Evolutionary conservation across 2,888 invertebrate species (phyloP).

Genomic region (Drosophila engyochracea): DNA sequence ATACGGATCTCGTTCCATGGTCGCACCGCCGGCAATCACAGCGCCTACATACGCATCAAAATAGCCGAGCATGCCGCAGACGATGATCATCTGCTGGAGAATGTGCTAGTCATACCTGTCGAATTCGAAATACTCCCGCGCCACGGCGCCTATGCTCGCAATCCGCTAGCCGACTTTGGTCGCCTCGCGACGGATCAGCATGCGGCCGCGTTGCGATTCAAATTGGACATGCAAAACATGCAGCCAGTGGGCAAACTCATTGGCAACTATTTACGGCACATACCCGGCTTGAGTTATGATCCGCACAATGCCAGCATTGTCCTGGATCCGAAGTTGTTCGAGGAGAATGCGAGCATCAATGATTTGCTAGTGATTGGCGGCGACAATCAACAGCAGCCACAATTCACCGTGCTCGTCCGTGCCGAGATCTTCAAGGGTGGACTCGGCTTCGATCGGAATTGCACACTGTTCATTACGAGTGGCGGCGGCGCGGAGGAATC

Average conservation of each 20-base stretch:
- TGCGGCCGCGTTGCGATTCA: constrained; percentile 86
- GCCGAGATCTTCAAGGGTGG: constrained; percentile 84
- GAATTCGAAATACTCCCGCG: constrained; percentile 92
- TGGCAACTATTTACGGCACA: constrained; percentile 54
- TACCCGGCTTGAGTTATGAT: constrained; percentile 72
- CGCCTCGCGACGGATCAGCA: constrained; percentile 87
- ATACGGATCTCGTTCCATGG: constrained; percentile 94
- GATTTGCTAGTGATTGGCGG: constrained; percentile 70
- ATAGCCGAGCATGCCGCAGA: constrained; percentile 73
- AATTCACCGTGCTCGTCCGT: constrained; percentile 77
- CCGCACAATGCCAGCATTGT: constrained; percentile 74
- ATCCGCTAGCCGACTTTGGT: constrained; percentile 92
- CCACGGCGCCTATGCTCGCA: constrained; percentile 92
- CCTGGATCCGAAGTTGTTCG: constrained; percentile 77
- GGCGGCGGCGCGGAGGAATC: constrained; percentile 57
- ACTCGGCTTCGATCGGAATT: constrained; percentile 77
- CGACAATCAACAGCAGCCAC: constrained; percentile 48
- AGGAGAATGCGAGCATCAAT: constrained; percentile 69
- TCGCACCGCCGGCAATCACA: constrained; percentile 91
- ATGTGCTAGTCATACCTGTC: constrained; percentile 90
- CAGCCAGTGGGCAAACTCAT: constrained; percentile 48
- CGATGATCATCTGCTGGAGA: constrained; percentile 66
- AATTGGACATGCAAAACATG: constrained; percentile 81
- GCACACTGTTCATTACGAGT: constrained; percentile 78
- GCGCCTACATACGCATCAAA: constrained; percentile 91